Evolutionary conservation across 1,140 invertebrate genomes (phyloP), one percentile per base, ranked within the genome.

Genomic region (Macrocentrus cingulum): DNA sequence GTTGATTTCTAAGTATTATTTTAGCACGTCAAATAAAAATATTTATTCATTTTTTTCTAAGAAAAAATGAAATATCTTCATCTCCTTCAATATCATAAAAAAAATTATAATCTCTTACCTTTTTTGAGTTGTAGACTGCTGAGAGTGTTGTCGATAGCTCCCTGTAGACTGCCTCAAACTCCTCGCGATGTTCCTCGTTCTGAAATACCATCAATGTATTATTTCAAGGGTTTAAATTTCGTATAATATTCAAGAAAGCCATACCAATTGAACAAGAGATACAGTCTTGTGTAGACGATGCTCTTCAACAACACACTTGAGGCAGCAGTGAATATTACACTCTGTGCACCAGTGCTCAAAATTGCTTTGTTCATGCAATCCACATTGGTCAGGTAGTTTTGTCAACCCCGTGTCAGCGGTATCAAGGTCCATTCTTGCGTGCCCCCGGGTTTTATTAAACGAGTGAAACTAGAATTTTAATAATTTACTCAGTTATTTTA

Each of bases 331-430:
- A 25, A 52, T 41, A 15, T 70, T n/a, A 58, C 81, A 81, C 2
- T 69, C 46, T 13, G 62, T 49, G 56, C 80, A 82, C 51, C 62
- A 70, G 62, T 78, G 77, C 13, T 70, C 66, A 11, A 64, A 6
- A 46, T 55, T 13, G 32, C 72, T 37, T 6, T 36, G 19, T 5
- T 20, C 46, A 64, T 68, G 65, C 19, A 52, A 22, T 4, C 37
- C 53, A 61, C 56, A 71, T 34, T 23, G 60, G 29, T 19, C 67
- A 49, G 36, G 41, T 11, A 41, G 15, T 13, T 22, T 4, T 22
- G 15, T 5, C 11, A 20, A 19, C 3, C 6, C 25, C 22, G 16
- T 22, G 56, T 60, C 58, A 32, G 15, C 25, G 25, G 4, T 15
- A 29, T 62, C 15, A 2, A 54, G 29, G 13, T n/a, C n/a, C n/a